phyloP scores from a whole-genome alignment of 2,888 invertebrate species.

The Sinopyrophorus schimmeli region DNA sequence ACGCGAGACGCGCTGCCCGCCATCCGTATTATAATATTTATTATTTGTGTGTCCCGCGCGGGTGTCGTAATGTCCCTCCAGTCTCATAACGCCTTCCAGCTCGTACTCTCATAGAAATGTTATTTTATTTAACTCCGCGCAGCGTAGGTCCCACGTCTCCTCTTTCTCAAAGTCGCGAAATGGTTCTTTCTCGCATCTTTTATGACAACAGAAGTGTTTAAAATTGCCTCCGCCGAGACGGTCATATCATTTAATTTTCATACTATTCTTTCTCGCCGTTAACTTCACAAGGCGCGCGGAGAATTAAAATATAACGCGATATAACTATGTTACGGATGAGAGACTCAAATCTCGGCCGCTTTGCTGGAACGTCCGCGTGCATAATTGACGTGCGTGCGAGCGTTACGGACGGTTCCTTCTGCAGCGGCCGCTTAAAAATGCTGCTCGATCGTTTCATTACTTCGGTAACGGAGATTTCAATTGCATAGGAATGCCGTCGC shows the following conservation, averaged over 20 bases:
- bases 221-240: constrained; percentile 54
- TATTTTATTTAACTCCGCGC: constrained; percentile 54
- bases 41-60: constrained; percentile 56
- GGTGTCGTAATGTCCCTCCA: constrained; percentile 46
- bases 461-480: no score
- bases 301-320: constrained; percentile 53
- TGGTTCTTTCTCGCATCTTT: constrained; percentile 54
- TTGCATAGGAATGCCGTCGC: no score
- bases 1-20: constrained; percentile 42
- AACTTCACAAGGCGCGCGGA: constrained; percentile 41
- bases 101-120: constrained; percentile 52
- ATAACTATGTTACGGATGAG: constrained; percentile 50
- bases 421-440: constrained; percentile 37
- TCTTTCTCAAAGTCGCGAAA: constrained; percentile 54
- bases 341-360: constrained; percentile 46
- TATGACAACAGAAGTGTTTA: constrained; percentile 56
- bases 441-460: no score
- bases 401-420: constrained; percentile 39
- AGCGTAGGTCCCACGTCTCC: constrained; percentile 52
- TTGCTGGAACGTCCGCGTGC: constrained; percentile 39
- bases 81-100: constrained; percentile 49
- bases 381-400: constrained; percentile 47
- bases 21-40: constrained; percentile 57
- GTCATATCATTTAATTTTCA: constrained; percentile 56
- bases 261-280: constrained; percentile 45